Conservation (phyloP, 1,140 invertebrate genomes). For the Sycobia sp. region DNA sequence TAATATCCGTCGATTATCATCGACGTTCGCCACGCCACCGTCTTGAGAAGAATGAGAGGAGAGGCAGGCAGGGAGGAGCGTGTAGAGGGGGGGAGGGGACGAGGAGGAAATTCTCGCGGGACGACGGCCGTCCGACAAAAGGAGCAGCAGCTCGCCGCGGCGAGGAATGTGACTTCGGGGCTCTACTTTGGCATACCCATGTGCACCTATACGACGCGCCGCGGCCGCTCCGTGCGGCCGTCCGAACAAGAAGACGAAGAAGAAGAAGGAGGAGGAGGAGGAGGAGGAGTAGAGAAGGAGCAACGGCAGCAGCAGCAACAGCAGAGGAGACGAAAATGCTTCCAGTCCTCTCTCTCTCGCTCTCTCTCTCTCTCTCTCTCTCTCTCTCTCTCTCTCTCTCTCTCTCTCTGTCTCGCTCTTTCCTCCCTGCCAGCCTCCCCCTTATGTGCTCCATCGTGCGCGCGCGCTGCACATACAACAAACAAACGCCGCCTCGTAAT, state of each 20-base stretch:
- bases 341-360: too few relatives aligned
- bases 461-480: constrained; percentile 44
- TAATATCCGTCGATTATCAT: constrained; percentile 27
- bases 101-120: constrained; percentile 28
- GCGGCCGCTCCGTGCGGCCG: too few relatives aligned
- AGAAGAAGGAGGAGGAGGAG: too few relatives aligned
- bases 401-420: background rate
- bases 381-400: constrained; percentile 1
- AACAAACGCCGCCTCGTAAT: constrained; percentile 60
- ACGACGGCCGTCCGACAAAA: constrained; percentile 13
- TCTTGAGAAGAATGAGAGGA: too few relatives aligned
- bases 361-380: too few relatives aligned
- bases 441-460: background rate
- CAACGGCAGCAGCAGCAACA: background rate
- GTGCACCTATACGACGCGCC: too few relatives aligned
- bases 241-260: constrained; percentile 9
- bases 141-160: constrained; percentile 27
- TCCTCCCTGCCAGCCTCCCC: background rate
- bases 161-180: constrained; percentile 52
- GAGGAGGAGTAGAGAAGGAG: too few relatives aligned
- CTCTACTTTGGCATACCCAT: constrained; percentile 35
- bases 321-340: background rate
- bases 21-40: constrained; percentile 7
- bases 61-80: too few relatives aligned
- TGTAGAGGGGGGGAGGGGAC: too few relatives aligned